A percentile compares a stretch with the other conserved stretches of the same genome.
Conservation (phyloP, 2,888 invertebrate species). For the Eulithis prunata region DNA sequence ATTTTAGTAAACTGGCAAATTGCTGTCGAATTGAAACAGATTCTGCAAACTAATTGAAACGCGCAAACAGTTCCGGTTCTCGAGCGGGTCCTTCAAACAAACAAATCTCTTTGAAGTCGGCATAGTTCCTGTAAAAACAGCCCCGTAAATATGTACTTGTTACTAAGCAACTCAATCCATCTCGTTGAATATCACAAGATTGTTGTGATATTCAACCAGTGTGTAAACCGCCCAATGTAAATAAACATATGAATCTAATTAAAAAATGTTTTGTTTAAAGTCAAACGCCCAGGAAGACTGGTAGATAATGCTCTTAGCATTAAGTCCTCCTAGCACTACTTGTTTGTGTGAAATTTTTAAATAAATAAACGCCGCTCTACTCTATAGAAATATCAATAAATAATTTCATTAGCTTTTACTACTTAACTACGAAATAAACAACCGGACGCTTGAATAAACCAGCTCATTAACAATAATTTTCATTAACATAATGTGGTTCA, state of each 20-base stretch:
- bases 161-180: neutral
- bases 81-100: slow-evolving; percentile 18
- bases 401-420: slow-evolving; percentile 22
- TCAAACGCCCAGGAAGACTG: too few species aligned
- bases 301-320: too few species aligned
- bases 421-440: slow-evolving; percentile 33
- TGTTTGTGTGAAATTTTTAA: too few species aligned
- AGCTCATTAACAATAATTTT: slow-evolving; percentile 45
- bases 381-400: slow-evolving; percentile 14
- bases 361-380: neutral
- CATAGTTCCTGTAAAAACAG: slow-evolving; percentile 10
- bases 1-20: too few species aligned
- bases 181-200: too few species aligned
- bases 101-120: slow-evolving; percentile 17
- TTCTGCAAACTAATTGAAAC: neutral
- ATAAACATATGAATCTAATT: neutral
- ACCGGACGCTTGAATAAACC: slow-evolving; percentile 36
- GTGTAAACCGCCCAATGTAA: neutral
- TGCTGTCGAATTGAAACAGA: neutral
- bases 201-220: too few species aligned
- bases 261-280: slow-evolving; percentile 12
- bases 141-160: neutral
- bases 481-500: slow-evolving; percentile 40
- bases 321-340: too few species aligned
- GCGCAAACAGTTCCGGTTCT: slow-evolving; percentile 11